Base-by-base conservation (phyloP, 2,113 vertebrate species). In the Colaptes auratus region DNA sequence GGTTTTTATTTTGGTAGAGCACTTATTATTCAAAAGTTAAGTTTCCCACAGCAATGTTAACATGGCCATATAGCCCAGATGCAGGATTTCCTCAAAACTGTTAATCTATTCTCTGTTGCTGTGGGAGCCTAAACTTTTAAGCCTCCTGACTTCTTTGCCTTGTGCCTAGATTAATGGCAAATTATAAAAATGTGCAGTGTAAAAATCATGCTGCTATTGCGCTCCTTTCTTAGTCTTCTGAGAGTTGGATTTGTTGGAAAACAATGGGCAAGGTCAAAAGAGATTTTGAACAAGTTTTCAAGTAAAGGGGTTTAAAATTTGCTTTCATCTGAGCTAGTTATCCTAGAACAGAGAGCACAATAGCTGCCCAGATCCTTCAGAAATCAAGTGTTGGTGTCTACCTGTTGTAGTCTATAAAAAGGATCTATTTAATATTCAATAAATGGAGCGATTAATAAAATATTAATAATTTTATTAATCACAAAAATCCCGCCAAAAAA, bases 101-200 rank as follows among this genome's bases (percentile, higher is more conserved):
- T 72, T 85, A 85, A 95, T 96, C 96, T 95, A 88, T 92, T 82
- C 44, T 67, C 6, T 58, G 77, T 91, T 92, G 91, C 91, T 88
- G 74, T 97, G 93, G 95, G 96, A 96, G 95, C 93, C 61, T 83
- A 95, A 96, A 95, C 95, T 97, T 97, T 91, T 86, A 75, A 96
- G 86, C 70, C 30, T 95, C 6, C 44, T 91, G 88, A 89, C 91
- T 95, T 93, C 75, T 82, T 46, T 86, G 50, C 50, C 50, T 25
- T 13, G 50, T 64, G 42, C 58, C 12, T 69, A 56, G 44, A 28
- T 95, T 91, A 94, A 91, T 80, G 28, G 17, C 35, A 88, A 86
- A 39, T 80, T 92, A 70, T 19, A 83, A 82, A 65, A 83, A 73
- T 46, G 61, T 77, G 23, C 77, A 30, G 39, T 56, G 65, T 72